These are phyloP conservation scores for Lagodon rhomboides DNA, from an alignment of 2,797 vertebrate genomes.

Conservation along the genomic window DNA sequence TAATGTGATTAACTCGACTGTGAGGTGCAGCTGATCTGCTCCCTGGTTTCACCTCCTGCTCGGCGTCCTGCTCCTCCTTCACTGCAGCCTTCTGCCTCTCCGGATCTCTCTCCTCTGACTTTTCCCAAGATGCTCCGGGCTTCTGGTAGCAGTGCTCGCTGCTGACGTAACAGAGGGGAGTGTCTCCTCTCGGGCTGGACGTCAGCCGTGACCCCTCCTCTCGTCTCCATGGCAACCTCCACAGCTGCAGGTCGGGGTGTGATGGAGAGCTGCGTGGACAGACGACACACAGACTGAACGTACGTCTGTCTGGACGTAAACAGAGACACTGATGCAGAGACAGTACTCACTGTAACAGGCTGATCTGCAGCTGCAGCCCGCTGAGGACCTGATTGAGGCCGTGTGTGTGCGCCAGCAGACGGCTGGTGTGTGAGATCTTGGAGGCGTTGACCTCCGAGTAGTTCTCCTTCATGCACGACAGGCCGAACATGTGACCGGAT, in stretches of 20 bases:
- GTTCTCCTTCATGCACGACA: slow-evolving; percentile 95
- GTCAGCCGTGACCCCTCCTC: slow-evolving; percentile 77
- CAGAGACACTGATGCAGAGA: accelerated
- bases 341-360: slow-evolving; percentile 92
- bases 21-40: not conserved
- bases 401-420: slow-evolving; percentile 92
- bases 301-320: accelerated
- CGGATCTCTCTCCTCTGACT: slow-evolving; percentile 34
- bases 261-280: slow-evolving; percentile 87
- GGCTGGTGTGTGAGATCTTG: slow-evolving; percentile 93
- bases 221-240: slow-evolving; percentile 94
- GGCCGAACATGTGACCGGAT: slow-evolving; percentile 94
- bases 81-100: slow-evolving; percentile 3
- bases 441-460: slow-evolving; percentile 94
- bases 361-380: slow-evolving; percentile 95
- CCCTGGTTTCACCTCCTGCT: slow-evolving; percentile 43
- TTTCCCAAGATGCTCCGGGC: slow-evolving; percentile 84
- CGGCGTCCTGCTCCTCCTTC: slow-evolving; percentile 44
- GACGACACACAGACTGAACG: slow-evolving; percentile 1
- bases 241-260: slow-evolving; percentile 94
- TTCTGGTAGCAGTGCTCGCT: slow-evolving; percentile 99
- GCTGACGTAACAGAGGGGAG: slow-evolving; percentile 91
- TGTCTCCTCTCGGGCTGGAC: slow-evolving; percentile 46
- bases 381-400: slow-evolving; percentile 92
- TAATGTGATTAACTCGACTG: not conserved